Conservation (phyloP, 2,797 vertebrate species). For the Chelmon rostratus region DNA sequence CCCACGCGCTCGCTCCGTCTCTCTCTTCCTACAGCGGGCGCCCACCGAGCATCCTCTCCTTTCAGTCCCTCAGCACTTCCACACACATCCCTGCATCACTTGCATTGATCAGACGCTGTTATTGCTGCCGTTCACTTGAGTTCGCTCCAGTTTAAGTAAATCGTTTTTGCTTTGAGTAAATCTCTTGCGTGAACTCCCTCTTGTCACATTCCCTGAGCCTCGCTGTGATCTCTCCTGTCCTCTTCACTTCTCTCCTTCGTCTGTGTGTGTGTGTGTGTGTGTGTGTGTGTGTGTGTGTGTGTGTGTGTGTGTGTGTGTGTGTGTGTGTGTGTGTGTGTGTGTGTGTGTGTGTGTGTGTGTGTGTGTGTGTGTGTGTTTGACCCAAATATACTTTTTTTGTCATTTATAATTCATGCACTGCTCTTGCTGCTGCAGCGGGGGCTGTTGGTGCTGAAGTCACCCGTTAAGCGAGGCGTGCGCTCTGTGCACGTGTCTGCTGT, state of each 20-base stretch:
- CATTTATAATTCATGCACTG: constrained; percentile 55
- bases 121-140: background rate
- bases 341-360: too few species aligned
- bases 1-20: background rate
- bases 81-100: background rate
- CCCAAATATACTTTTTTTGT: constrained; percentile 47
- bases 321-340: too few species aligned
- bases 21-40: background rate
- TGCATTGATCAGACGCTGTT: too few species aligned
- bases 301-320: constrained; percentile 10
- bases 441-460: constrained; percentile 25
- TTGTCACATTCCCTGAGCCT: background rate
- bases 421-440: constrained; percentile 19
- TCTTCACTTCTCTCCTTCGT: too few species aligned
- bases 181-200: background rate
- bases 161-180: background rate
- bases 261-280: constrained; percentile 14
- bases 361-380: constrained; percentile 22
- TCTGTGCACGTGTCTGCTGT: constrained; percentile 8
- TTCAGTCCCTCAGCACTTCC: background rate
- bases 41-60: background rate
- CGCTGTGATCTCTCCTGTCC: background rate
- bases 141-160: background rate
- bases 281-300: background rate
- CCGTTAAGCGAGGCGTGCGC: constrained; percentile 17